Conservation (phyloP, 1,140 invertebrate species). For the Condylostylus longicornis region DNA sequence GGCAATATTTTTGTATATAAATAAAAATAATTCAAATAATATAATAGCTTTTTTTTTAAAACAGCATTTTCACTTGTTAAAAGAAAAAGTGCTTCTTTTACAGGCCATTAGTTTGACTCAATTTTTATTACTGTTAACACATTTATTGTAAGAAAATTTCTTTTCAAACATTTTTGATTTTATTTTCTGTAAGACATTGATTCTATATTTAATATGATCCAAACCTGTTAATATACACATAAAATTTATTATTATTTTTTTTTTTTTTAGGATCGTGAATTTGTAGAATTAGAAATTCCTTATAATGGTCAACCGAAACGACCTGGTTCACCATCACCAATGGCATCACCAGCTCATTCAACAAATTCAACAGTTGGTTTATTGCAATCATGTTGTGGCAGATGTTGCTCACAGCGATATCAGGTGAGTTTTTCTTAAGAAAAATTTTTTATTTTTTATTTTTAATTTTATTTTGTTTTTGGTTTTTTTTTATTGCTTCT, state of each 20-base stretch:
- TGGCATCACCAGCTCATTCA: constrained; percentile 76
- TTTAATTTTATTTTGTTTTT: constrained; percentile 9
- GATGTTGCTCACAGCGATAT: constrained; percentile 73
- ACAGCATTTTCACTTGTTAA: too few species aligned
- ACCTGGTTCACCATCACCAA: constrained; percentile 67
- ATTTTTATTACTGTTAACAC: too few species aligned
- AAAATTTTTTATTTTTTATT: constrained; percentile 10
- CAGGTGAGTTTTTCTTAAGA: constrained; percentile 44
- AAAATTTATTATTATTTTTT: background rate
- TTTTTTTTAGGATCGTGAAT: constrained; percentile 70
- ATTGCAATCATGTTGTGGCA: constrained; percentile 67
- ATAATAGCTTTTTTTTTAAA: too few species aligned
- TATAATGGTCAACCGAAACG: constrained; percentile 84
- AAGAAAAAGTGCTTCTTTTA: too few species aligned
- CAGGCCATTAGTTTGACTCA: too few species aligned
- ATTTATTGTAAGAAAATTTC: too few species aligned
- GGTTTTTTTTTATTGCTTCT: constrained; percentile 9
- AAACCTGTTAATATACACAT: background rate
- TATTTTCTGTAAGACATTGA: background rate
- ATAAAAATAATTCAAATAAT: too few species aligned
- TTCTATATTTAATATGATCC: background rate
- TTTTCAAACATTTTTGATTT: constrained; percentile 1
- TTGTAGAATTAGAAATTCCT: constrained; percentile 88
- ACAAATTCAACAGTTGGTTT: constrained; percentile 56
- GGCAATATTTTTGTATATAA: too few species aligned